Evolutionary conservation across 2,113 vertebrate species (phyloP).

Genomic region (Sylvietta virens): DNA sequence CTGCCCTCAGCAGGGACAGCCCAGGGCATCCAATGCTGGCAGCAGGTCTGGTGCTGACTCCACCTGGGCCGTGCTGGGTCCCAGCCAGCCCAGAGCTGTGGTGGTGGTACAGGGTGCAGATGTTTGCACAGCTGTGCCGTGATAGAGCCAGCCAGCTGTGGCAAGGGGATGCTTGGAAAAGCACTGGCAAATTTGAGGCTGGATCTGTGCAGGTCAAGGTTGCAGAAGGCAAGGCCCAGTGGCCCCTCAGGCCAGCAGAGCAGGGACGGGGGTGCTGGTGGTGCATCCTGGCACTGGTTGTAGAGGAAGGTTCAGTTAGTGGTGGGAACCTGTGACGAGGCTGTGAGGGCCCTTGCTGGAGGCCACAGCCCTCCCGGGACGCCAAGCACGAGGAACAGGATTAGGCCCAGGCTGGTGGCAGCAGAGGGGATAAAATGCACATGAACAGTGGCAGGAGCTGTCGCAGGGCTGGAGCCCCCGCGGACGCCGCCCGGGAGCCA

Average conservation of each 20-base stretch:
- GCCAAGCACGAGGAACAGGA: too few species aligned
- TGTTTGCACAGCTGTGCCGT: constrained; percentile 19
- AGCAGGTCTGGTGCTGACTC: fast-evolving
- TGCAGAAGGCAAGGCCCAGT: neutral
- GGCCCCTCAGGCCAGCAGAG: neutral
- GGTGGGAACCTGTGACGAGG: neutral
- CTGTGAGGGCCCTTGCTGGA: neutral
- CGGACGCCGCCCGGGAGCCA: fast-evolving
- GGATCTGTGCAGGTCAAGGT: neutral
- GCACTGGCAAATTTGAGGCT: neutral
- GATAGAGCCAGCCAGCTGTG: neutral
- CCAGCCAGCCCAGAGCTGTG: neutral
- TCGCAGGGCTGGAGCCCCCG: neutral
- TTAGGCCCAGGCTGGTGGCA: neutral
- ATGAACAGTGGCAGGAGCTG: neutral
- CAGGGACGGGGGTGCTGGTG: neutral
- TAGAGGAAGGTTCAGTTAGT: neutral
- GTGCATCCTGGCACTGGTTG: neutral
- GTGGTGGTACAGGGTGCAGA: neutral
- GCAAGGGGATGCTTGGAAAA: neutral
- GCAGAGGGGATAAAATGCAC: neutral
- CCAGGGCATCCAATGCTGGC: fast-evolving
- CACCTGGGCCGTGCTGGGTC: fast-evolving
- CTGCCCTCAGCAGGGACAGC: fast-evolving
- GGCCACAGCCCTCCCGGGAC: fast-evolving